These are phyloP conservation scores for Sebastes steindachneri DNA, from an alignment of 2,797 vertebrate genomes.

Conservation along the genomic window DNA sequence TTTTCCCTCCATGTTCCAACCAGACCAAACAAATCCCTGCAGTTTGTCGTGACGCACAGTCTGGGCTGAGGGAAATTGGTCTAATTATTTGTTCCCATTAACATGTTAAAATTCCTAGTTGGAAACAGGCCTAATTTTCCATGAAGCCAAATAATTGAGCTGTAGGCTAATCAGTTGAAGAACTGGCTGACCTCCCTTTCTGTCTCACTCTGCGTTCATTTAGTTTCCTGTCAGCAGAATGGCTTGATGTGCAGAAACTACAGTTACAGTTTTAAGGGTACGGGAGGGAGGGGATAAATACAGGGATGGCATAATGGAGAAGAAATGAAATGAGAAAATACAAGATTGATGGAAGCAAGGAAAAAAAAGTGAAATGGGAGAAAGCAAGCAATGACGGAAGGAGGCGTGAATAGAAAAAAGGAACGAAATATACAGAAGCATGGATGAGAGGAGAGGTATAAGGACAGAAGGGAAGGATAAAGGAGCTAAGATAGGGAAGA, in stretches of 20 bases:
- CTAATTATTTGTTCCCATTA: slow-evolving; percentile 55
- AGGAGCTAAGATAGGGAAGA: neutral
- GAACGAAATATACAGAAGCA: neutral
- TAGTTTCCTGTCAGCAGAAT: neutral
- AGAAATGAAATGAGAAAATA: neutral
- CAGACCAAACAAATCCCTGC: slow-evolving; percentile 1
- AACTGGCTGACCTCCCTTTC: slow-evolving; percentile 21
- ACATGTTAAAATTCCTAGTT: slow-evolving; percentile 27
- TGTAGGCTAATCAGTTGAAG: slow-evolving; percentile 22
- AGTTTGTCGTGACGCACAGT: slow-evolving; percentile 26
- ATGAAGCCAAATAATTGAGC: slow-evolving; percentile 42
- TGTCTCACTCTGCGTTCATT: slow-evolving; percentile 2
- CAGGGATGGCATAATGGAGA: neutral
- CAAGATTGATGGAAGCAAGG: neutral
- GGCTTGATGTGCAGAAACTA: slow-evolving; percentile 22
- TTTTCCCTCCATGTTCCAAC: slow-evolving; percentile 4
- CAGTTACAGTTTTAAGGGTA: neutral
- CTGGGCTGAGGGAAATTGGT: slow-evolving; percentile 40
- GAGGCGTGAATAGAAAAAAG: neutral
- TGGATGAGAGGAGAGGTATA: neutral
- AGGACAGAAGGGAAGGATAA: neutral
- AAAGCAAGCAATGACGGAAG: neutral
- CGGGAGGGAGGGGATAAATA: neutral
- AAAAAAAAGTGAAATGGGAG: neutral
- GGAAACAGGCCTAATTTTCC: slow-evolving; percentile 32